Evolutionary conservation across 2,888 invertebrate genomes (phyloP).

Genomic region (Protodeltote pygarga): DNA sequence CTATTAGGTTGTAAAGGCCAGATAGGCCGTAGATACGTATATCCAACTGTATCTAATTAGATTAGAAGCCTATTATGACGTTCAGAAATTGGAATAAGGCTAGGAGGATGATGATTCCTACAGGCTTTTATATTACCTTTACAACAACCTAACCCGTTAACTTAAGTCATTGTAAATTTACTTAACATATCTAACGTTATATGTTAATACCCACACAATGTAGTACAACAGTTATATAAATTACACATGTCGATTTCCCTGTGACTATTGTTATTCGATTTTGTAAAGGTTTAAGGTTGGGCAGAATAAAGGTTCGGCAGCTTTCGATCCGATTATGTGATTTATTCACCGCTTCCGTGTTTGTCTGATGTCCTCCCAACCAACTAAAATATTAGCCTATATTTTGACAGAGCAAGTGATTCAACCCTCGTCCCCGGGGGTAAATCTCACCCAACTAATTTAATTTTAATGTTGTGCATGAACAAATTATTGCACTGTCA

Average conservation of each 20-base stretch:
- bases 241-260: background rate
- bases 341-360: constrained; percentile 73
- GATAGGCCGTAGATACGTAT: too few species aligned
- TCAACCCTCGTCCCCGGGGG: constrained; percentile 65
- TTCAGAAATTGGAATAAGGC: too few species aligned
- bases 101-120: too few species aligned
- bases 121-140: too few species aligned
- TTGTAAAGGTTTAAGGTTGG: constrained; percentile 49
- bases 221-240: too few species aligned
- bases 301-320: constrained; percentile 47
- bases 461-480: constrained; percentile 83
- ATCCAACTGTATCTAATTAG: too few species aligned
- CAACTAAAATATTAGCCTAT: constrained; percentile 76
- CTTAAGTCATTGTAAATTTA: too few species aligned
- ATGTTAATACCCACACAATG: too few species aligned
- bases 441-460: constrained; percentile 76
- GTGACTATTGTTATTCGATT: constrained; percentile 21
- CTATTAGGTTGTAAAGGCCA: too few species aligned
- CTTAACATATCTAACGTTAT: too few species aligned
- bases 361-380: constrained; percentile 57
- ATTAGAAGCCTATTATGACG: too few species aligned
- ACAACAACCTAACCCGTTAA: too few species aligned
- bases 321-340: constrained; percentile 77
- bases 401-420: constrained; percentile 77
- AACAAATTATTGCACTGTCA: constrained; percentile 84